A percentile compares a stretch with the other conserved stretches of the same genome.
Evolutionary conservation across 2,113 vertebrate genomes (phyloP).

Genomic region (Athene noctua): DNA sequence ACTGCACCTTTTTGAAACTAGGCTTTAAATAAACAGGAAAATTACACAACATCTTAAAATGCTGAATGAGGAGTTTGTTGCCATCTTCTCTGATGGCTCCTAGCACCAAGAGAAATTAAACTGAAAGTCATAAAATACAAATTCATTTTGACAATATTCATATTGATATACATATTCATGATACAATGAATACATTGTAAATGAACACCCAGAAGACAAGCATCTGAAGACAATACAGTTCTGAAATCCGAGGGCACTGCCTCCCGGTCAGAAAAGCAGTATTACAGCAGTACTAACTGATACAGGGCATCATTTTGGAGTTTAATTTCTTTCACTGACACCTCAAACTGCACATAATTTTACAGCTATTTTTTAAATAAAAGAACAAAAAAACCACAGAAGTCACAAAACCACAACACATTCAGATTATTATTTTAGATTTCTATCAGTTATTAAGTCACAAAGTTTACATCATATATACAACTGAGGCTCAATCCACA

Average conservation of each 20-base stretch:
- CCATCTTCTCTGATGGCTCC: neutral
- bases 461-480: neutral
- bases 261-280: neutral
- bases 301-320: neutral
- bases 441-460: neutral
- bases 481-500: neutral
- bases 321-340: neutral
- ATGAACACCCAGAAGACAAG: neutral
- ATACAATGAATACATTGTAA: neutral
- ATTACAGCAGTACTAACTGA: neutral
- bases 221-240: neutral
- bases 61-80: neutral
- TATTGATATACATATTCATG: neutral
- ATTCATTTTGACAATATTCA: neutral
- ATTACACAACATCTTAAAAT: neutral
- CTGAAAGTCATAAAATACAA: neutral
- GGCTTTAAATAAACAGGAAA: neutral
- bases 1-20: neutral
- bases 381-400: neutral
- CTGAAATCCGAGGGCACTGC: neutral
- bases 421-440: neutral
- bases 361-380: neutral
- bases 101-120: neutral
- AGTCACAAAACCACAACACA: neutral
- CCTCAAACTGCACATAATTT: neutral